Percentiles rank a stretch among this genome's conserved stretches.
These are phyloP conservation scores for Corticium candelabrum DNA, from an alignment of 37 sponge, comb jelly and placozoan genomes.

Conservation along the genomic window DNA sequence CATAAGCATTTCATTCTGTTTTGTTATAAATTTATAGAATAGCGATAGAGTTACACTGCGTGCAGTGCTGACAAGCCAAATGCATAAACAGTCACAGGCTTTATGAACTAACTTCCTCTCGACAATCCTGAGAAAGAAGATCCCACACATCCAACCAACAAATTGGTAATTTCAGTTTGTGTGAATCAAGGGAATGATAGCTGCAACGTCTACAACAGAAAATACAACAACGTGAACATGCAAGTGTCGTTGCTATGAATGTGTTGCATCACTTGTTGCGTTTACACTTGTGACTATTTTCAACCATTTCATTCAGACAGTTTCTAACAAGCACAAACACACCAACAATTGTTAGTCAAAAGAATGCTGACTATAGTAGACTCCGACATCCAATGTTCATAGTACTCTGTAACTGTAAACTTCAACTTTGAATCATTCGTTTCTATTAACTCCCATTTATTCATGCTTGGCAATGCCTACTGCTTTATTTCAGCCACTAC, in stretches of 20 bases:
- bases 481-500: too few species aligned
- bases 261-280: background rate
- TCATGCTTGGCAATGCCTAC: too few species aligned
- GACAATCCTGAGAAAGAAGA: background rate
- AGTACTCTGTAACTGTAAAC: too few species aligned
- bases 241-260: background rate
- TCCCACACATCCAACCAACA: background rate
- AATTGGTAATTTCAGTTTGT: background rate
- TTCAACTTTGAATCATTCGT: too few species aligned
- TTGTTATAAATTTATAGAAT: too few species aligned
- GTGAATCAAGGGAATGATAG: background rate
- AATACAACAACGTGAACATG: background rate
- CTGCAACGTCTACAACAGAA: background rate
- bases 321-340: background rate
- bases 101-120: background rate
- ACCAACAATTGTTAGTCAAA: background rate
- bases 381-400: too few species aligned
- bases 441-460: too few species aligned
- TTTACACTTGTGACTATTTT: background rate
- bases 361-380: too few species aligned
- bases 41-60: too few species aligned
- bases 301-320: background rate
- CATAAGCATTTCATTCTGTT: too few species aligned
- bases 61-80: too few species aligned
- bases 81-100: too few species aligned